Percentiles rank a stretch among this genome's conserved stretches.
phyloP scores from a whole-genome alignment of 2,888 invertebrate species.

The Hirtodrosophila duncani region DNA sequence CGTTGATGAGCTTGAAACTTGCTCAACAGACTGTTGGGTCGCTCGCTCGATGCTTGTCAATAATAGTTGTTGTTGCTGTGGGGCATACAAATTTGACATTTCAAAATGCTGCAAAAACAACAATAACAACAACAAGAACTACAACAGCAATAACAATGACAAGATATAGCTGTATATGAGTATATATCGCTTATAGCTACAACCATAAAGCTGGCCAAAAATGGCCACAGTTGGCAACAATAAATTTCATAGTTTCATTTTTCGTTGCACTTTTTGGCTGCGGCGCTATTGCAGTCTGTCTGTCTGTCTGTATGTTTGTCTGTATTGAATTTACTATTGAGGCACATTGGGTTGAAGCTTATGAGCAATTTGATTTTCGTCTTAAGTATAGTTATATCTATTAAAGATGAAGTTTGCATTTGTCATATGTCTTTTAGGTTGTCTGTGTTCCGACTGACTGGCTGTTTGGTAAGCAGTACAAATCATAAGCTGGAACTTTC shows the following conservation, averaged over 20 bases:
- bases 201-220: constrained; percentile 8
- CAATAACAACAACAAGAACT: constrained; percentile 11
- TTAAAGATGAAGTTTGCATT: too few relatives aligned
- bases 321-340: too few relatives aligned
- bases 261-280: constrained; percentile 6
- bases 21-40: constrained; percentile 6
- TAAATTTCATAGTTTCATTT: constrained; percentile 51
- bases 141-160: too few relatives aligned
- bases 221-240: constrained; percentile 28
- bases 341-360: too few relatives aligned
- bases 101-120: constrained; percentile 41
- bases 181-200: too few relatives aligned
- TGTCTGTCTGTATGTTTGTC: background rate
- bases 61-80: constrained; percentile 38
- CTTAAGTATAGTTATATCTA: too few relatives aligned
- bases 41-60: constrained; percentile 45
- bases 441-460: too few relatives aligned
- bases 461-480: too few relatives aligned
- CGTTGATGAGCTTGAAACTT: constrained; percentile 34
- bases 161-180: too few relatives aligned
- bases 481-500: too few relatives aligned
- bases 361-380: too few relatives aligned
- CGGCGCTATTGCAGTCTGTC: background rate
- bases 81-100: constrained; percentile 52
- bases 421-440: too few relatives aligned